Percentiles rank a stretch among this genome's conserved stretches.
phyloP scores from a whole-genome alignment of 2,797 vertebrate genomes.

The Lutjanus argentimaculatus region DNA sequence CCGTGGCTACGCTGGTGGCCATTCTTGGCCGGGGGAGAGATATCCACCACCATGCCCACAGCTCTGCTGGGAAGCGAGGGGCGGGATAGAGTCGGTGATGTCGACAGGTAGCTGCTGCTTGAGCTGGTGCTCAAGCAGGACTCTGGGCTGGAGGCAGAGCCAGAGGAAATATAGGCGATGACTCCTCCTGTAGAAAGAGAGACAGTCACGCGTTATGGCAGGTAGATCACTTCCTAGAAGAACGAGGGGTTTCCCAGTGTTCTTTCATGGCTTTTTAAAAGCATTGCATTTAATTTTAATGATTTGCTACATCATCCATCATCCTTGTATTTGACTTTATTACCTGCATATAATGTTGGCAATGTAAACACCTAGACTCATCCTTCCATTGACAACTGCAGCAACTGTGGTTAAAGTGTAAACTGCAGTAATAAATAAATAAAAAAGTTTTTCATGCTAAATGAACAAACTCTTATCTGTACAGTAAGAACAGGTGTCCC shows the following conservation, averaged over 20 bases:
- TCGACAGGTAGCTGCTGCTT: conserved; percentile 88
- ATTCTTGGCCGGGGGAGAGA: conserved; percentile 79
- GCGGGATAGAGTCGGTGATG: conserved; percentile 88
- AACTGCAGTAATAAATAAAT: neutral
- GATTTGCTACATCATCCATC: neutral
- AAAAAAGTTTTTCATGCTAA: neutral
- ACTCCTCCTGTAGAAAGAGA: conserved; percentile 89
- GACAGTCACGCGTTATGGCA: neutral
- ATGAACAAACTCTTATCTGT: conserved; percentile 13
- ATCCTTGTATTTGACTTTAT: neutral
- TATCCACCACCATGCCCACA: conserved; percentile 80
- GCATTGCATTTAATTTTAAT: no score
- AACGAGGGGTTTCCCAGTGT: no score
- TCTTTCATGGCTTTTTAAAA: neutral
- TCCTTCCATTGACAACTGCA: no score
- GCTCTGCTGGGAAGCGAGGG: conserved; percentile 89
- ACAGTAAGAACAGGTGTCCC: neutral
- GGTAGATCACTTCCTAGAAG: neutral
- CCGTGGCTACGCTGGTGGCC: conserved; percentile 79
- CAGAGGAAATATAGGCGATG: conserved; percentile 96
- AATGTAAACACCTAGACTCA: no score
- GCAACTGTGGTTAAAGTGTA: neutral
- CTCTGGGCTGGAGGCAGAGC: conserved; percentile 92
- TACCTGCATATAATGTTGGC: neutral
- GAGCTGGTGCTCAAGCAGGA: conserved; percentile 92